Evolutionary conservation across 2,888 invertebrate species (phyloP), one percentile per base, ranked within the genome.

Genomic region (Plemyria rubiginata): DNA sequence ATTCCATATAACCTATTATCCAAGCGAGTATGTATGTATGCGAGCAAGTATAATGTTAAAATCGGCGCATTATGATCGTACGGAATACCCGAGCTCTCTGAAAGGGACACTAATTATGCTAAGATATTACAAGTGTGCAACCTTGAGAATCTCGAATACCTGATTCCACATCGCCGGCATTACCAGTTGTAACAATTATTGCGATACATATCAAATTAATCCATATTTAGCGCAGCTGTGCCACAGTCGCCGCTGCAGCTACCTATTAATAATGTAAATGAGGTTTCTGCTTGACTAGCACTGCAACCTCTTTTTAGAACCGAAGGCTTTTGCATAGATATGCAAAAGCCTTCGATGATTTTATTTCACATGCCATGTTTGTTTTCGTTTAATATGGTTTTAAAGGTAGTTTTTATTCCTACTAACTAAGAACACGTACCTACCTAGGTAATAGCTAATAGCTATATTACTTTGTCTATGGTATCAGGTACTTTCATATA

Each of bases 181-280:
- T 56, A 56, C 61, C 50, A 46, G 62, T 46, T 60, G 61, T 65
- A 64, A 64, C 61, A 66, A 68, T 65, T 71, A 68, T 56, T 65
- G 57, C 55, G 70, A 70, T 70, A 67, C 70, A 70, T 68, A 67
- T 67, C 66, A 61, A 66, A 71, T 68, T 45, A 64, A 64, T 62
- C 57, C 51, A 65, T 65, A 67, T 62, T 57, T 52, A 69, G 62
- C 63, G 57, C 52, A 60, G 56, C 65, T 63, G 63, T 69, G 66
- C 67, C 68, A 67, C 69, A 54, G 63, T 58, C 57, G 66, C 61
- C 48, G 41, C 62, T 54, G 51, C 59, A 62, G 45, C 61, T 60
- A n/a, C n/a, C n/a, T n/a, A 65, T 61, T 66, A 60, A 63, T 60
- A 65, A 71, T 68, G 66, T 48, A 68, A 67, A 68, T 68, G 65